phyloP scores from a whole-genome alignment of 1,140 invertebrate genomes.

The Dinoponera quadriceps region DNA sequence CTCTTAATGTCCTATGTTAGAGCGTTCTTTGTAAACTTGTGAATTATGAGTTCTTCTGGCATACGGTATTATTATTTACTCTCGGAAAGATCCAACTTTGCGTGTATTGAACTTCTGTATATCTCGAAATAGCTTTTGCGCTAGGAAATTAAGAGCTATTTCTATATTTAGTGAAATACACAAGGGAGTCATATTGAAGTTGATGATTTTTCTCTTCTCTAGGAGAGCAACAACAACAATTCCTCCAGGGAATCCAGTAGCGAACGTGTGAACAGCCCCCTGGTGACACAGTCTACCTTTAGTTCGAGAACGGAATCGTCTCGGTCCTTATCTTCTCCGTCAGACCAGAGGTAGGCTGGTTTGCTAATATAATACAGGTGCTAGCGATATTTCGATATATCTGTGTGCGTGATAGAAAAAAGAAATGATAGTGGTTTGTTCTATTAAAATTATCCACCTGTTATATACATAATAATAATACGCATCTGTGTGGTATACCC shows the following conservation, averaged over 20 bases:
- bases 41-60: conserved; percentile 11
- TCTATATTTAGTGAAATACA: conserved; percentile 44
- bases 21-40: conserved; percentile 25
- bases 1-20: conserved; percentile 49
- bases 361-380: conserved; percentile 66
- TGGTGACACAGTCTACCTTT: conserved; percentile 38
- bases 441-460: conserved; percentile 45
- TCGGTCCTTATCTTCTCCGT: conserved; percentile 68
- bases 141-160: conserved; percentile 62
- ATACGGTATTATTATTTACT: conserved; percentile 29
- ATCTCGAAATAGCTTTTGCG: conserved; percentile 62
- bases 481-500: conserved; percentile 86
- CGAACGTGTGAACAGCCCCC: conserved; percentile 75
- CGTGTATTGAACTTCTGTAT: conserved; percentile 56
- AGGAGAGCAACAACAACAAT: conserved; percentile 85
- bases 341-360: conserved; percentile 84
- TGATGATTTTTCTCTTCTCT: conserved; percentile 75
- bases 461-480: conserved; percentile 82
- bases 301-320: conserved; percentile 70
- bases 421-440: neutral
- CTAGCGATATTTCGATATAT: neutral
- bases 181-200: conserved; percentile 55
- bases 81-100: conserved; percentile 52
- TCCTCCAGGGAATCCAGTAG: conserved; percentile 80
- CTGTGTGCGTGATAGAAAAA: conserved; percentile 11